Base-by-base conservation (phyloP, 1,140 invertebrate genomes). In the Drosophila sulfurigaster region DNA sequence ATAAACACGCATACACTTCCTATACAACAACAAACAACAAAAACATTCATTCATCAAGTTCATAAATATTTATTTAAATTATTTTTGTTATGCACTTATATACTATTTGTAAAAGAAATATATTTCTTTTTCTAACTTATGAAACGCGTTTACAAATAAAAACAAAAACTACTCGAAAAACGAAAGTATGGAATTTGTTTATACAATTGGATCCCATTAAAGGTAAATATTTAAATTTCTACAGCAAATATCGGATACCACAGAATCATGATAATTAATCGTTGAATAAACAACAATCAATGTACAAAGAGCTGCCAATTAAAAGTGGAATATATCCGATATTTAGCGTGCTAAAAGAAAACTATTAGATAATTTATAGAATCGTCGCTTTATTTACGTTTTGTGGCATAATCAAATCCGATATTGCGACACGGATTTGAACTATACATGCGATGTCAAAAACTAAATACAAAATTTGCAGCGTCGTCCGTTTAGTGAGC, bases 41-140 rank as follows among this genome's bases (percentile, higher is more conserved):
- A 38, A 67, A 25, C 30, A 13, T 13, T 16, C 60, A 72, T 62
- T 28, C 64, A 78, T 65, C 43, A 49, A 71, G n/a, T 45, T 73
- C 69, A 67, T 73, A 60, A 62, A 66, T 89, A 87, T 83, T 88
- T 83, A 87, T 83, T 80, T 80, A 78, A 89, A 63, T 83, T 82
- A 82, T 83, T 86, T 86, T 79, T 88, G 83, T 88, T 88, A 80
- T 75, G 52, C 65, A 54, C 64, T 62, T 63, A 28, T 20, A 51
- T 28, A 56, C 28, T 15, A 75, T 68, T 77, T 82, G 58, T 70
- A 71, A 79, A 70, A 52, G 48, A 57, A 66, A 64, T 48, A 54
- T 8, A 28, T 13, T 51, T 13, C 10, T 13, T 79, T 82, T 81
- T 77, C 62, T 63, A 68, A 82, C 30, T 79, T 85, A 69, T 78